A percentile compares a stretch with the other conserved stretches of the same genome.
These are phyloP conservation scores for Netelia inedita DNA, from an alignment of 2,888 invertebrate species.

Conservation along the genomic window DNA sequence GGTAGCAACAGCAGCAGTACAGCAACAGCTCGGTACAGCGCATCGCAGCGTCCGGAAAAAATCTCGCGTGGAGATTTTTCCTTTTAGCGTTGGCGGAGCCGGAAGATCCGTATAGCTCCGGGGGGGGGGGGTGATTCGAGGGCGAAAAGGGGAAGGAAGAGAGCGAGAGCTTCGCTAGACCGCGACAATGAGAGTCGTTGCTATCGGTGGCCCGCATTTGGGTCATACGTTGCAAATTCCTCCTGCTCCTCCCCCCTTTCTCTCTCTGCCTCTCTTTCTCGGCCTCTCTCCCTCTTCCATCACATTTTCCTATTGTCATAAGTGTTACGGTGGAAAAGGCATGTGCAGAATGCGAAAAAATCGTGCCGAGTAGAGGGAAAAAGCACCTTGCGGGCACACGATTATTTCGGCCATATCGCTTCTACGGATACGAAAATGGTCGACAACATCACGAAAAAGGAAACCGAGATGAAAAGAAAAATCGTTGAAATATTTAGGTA, in stretches of 20 bases:
- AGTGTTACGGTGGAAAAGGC: conserved; percentile 66
- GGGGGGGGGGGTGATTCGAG: conserved; percentile 13
- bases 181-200: conserved; percentile 64
- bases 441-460: conserved; percentile 6
- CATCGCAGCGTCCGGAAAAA: conserved; percentile 43
- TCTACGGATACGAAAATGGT: conserved; percentile 33
- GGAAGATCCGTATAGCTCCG: conserved; percentile 48
- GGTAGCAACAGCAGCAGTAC: neutral
- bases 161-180: conserved; percentile 45
- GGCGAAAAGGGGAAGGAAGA: neutral
- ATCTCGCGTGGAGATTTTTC: conserved; percentile 57
- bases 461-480: neutral
- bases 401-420: conserved; percentile 54
- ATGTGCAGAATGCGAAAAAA: conserved; percentile 52
- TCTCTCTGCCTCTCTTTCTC: conserved; percentile 32
- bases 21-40: neutral
- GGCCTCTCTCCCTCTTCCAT: neutral
- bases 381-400: conserved; percentile 40
- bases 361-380: conserved; percentile 69
- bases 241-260: conserved; percentile 20
- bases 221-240: conserved; percentile 65
- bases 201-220: conserved; percentile 63
- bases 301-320: conserved; percentile 69
- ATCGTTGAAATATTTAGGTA: neutral
- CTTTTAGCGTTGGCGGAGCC: conserved; percentile 32